Base-by-base conservation (phyloP, 2,797 vertebrate genomes). In the Sebastes cheni region DNA sequence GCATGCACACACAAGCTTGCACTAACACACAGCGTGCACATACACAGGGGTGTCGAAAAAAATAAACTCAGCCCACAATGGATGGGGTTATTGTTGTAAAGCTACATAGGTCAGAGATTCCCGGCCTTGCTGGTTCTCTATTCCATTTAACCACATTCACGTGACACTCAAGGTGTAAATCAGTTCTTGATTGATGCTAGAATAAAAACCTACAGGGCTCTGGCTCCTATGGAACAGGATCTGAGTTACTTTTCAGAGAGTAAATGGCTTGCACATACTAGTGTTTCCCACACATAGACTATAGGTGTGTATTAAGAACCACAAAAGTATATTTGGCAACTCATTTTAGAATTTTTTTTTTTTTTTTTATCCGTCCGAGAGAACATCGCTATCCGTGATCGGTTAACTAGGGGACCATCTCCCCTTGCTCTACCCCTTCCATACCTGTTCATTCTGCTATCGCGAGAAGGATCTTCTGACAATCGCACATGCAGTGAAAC, bases 41-140 rank as follows among this genome's bases (percentile, higher is more conserved):
- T 23, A 85, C 59, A 64, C 20, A 70, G 67, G 60, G 34, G 60
- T 74, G 66, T 55, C 5, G 6, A 32, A 34, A 77, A 59, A 69
- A 77, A 81, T 22, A 78, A 25, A 75, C 71, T 59, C 27, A 29
- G 61, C 20, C 67, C 36, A 79, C 23, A 82, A 72, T 67, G 59
- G 75, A 75, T 59, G 20, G 30, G 59, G 39, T 67, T 81, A 77
- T 81, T 88, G 77, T 76, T 77, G 52, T 72, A 36, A 67, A 55
- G 29, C 73, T 72, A 83, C 59, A 72, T 56, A 83, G 80, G 74
- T 85, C 74, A 85, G 23, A 75, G 55, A 29, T 79, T 87, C 46
- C 46, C 39, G 71, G 68, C 62, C n/a, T 67, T 64, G 65, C 18
- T 67, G 54, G 71, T 58, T 77, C 82, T 72, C 59, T 34, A 3